A percentile compares a stretch with the other conserved stretches of the same genome.
Evolutionary conservation across 2,113 vertebrate species (phyloP).

Genomic region (Brevimyrus niger): DNA sequence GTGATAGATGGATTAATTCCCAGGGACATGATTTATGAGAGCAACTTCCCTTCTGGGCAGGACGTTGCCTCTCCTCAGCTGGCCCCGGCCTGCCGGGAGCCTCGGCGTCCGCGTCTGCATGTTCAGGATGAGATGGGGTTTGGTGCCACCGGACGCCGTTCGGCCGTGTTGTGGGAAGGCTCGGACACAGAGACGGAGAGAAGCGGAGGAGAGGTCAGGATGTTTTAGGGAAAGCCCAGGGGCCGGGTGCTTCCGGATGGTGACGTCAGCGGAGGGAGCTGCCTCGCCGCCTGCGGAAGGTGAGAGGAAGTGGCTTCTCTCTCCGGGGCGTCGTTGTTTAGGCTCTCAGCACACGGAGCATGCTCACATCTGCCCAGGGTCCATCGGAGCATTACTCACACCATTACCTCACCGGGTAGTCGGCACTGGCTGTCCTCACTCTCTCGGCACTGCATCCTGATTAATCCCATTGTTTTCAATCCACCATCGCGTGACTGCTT

Average conservation of each 20-base stretch:
- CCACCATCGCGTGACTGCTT: not conserved
- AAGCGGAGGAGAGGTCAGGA: not conserved
- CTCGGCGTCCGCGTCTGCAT: not conserved
- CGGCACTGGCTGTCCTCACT: slow-evolving; percentile 32
- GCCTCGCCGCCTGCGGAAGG: slow-evolving; percentile 26
- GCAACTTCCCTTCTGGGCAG: not conserved
- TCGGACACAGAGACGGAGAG: not conserved
- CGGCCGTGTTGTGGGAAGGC: not conserved
- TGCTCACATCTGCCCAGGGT: slow-evolving; percentile 14
- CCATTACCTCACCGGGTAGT: slow-evolving; percentile 27
- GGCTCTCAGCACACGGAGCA: slow-evolving; percentile 2
- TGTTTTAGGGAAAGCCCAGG: not conserved
- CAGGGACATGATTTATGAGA: not conserved
- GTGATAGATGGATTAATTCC: slow-evolving; percentile 1
- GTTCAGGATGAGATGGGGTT: not conserved
- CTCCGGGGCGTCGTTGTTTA: slow-evolving; percentile 29
- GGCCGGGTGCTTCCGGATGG: not conserved
- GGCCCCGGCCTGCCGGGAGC: not conserved
- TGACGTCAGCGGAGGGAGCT: slow-evolving; percentile 20
- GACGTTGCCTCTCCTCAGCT: not conserved
- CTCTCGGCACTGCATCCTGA: slow-evolving; percentile 5
- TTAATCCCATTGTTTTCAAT: slow-evolving; percentile 10
- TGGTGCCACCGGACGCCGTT: not conserved
- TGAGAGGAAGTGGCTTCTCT: slow-evolving; percentile 29
- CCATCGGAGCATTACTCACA: slow-evolving; percentile 32